Percentiles rank a stretch among this genome's conserved stretches.
phyloP scores from a whole-genome alignment of 1,140 invertebrate genomes.

The Euwallacea similis region DNA sequence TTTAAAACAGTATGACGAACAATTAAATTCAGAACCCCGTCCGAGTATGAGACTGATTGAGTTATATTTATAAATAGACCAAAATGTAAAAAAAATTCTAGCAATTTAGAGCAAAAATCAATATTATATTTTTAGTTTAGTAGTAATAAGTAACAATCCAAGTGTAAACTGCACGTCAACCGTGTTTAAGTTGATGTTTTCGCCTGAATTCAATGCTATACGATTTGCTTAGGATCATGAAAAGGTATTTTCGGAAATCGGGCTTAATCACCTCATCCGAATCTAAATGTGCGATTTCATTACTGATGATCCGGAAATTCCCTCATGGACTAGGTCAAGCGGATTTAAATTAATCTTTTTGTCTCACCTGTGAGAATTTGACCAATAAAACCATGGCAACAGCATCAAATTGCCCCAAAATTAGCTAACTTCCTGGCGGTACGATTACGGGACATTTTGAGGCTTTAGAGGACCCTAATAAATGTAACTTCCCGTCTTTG shows the following conservation, averaged over 20 bases:
- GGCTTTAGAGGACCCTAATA: conserved; percentile 30
- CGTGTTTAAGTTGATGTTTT: conserved; percentile 33
- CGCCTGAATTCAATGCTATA: conserved; percentile 29
- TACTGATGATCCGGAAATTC: background rate
- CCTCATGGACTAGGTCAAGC: no score
- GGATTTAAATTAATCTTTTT: background rate
- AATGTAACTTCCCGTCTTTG: conserved; percentile 31
- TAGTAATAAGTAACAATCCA: conserved; percentile 4
- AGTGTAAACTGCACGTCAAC: conserved; percentile 26
- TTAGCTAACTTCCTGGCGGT: conserved; percentile 31
- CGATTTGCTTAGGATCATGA: conserved; percentile 25
- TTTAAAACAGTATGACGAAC: no score
- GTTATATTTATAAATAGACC: no score
- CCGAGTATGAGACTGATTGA: no score
- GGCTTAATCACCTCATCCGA: conserved; percentile 18
- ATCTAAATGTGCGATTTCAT: background rate
- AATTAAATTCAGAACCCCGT: no score
- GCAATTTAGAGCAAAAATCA: no score
- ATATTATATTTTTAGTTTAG: background rate
- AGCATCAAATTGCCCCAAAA: conserved; percentile 31
- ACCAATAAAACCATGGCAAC: background rate
- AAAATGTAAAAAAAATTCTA: no score
- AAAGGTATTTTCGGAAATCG: conserved; percentile 22
- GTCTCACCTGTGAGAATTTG: background rate
- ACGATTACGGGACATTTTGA: conserved; percentile 27